These are phyloP conservation scores for Muntiacus reevesi DNA, from an alignment of 2,113 vertebrate genomes.

Conservation along the genomic window DNA sequence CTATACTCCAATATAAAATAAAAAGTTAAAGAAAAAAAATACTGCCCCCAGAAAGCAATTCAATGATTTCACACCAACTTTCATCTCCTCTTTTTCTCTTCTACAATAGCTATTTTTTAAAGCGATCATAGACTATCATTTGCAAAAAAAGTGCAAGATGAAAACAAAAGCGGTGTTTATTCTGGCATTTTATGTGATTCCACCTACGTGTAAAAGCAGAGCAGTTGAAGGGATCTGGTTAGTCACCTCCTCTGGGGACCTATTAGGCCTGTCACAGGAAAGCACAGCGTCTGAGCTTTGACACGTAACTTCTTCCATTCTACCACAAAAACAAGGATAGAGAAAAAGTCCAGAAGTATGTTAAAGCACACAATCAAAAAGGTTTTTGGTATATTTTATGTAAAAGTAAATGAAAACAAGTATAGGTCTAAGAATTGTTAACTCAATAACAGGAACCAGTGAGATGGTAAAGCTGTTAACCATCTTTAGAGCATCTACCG, in stretches of 20 bases:
- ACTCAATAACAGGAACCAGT: not conserved
- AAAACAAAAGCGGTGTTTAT: constrained; percentile 22
- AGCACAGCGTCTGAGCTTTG: not conserved
- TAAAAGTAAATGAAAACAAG: not conserved
- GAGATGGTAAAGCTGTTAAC: not conserved
- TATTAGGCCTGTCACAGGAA: not conserved
- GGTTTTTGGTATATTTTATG: not conserved
- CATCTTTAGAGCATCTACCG: not conserved
- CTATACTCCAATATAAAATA: not conserved
- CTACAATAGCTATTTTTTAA: not conserved
- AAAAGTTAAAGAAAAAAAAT: not conserved
- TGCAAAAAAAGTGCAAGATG: not conserved
- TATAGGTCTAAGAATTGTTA: not conserved
- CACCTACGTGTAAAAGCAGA: not conserved
- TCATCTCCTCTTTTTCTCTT: not conserved
- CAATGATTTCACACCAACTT: not conserved
- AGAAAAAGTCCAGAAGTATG: not conserved
- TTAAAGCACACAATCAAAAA: not conserved
- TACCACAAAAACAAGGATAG: not conserved
- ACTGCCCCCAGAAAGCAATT: not conserved
- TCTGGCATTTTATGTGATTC: not conserved
- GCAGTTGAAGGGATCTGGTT: not conserved
- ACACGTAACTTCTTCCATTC: not conserved
- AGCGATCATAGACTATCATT: not conserved
- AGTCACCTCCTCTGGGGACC: not conserved